A percentile compares a stretch with the other conserved stretches of the same genome.
These are phyloP conservation scores for Ephestia elutella DNA, from an alignment of 1,140 invertebrate genomes.

Conservation along the genomic window DNA sequence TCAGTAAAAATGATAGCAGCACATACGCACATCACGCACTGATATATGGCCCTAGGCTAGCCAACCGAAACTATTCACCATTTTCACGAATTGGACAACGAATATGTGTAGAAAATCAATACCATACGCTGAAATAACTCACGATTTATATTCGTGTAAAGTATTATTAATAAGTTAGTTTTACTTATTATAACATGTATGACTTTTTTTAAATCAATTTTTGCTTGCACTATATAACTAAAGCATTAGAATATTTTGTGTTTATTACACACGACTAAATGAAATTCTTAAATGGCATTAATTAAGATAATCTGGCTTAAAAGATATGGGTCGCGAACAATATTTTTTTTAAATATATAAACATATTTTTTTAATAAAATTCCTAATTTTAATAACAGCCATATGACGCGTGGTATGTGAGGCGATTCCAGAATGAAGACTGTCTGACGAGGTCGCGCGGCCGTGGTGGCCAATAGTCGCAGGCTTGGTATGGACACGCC, in stretches of 20 bases:
- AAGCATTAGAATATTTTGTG: too few species aligned
- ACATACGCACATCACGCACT: slow-evolving; percentile 45
- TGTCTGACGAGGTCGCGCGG: slow-evolving; percentile 23
- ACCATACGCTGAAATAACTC: neutral
- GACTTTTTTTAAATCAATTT: too few species aligned
- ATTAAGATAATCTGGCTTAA: too few species aligned
- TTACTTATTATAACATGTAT: too few species aligned
- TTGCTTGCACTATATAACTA: too few species aligned
- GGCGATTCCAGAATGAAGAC: slow-evolving; percentile 24
- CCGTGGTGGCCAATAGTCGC: slow-evolving; percentile 19
- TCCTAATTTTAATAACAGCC: neutral
- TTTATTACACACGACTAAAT: too few species aligned
- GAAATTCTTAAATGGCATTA: too few species aligned
- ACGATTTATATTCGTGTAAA: neutral
- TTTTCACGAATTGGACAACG: neutral
- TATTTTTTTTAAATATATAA: neutral
- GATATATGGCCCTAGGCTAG: slow-evolving; percentile 16
- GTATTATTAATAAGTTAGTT: too few species aligned
- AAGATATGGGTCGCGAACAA: neutral
- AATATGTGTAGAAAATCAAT: neutral
- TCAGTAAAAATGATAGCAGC: slow-evolving; percentile 27
- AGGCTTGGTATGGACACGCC: slow-evolving; percentile 30
- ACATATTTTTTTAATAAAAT: neutral
- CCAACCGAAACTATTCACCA: neutral
- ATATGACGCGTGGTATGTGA: slow-evolving; percentile 14